Percentiles rank a stretch among this genome's conserved stretches.
These are phyloP conservation scores for Thereuonema tuberculata DNA, from an alignment of 1,140 invertebrate genomes.

Conservation along the genomic window DNA sequence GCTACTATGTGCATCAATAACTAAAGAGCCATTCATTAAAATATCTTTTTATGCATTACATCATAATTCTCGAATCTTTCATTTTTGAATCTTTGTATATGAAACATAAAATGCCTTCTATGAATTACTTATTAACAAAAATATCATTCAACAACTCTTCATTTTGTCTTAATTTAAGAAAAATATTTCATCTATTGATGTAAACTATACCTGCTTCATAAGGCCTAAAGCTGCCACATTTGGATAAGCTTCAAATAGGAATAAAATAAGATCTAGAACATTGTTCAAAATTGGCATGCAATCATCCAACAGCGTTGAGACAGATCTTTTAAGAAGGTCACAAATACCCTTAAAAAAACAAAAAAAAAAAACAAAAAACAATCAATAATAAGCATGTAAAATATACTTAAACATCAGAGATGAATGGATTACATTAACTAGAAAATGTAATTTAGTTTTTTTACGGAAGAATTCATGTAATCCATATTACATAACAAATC, in stretches of 20 bases:
- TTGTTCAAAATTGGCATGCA: constrained; percentile 45
- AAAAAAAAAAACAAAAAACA: background rate
- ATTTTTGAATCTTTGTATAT: too few relatives aligned
- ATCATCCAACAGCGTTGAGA: constrained; percentile 49
- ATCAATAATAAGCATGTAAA: too few relatives aligned
- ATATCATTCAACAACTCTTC: too few relatives aligned
- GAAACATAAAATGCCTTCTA: too few relatives aligned
- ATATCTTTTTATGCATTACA: too few relatives aligned
- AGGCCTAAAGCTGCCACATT: constrained; percentile 53
- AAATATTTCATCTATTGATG: too few relatives aligned
- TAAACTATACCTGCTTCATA: constrained; percentile 54
- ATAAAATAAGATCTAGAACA: constrained; percentile 49
- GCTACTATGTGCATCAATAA: too few relatives aligned
- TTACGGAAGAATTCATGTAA: background rate
- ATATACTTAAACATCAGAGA: background rate
- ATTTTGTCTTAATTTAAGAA: too few relatives aligned
- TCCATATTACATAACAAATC: background rate
- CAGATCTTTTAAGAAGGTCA: constrained; percentile 48
- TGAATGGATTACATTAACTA: background rate
- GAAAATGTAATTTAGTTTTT: background rate
- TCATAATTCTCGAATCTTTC: too few relatives aligned
- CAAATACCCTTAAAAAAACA: constrained; percentile 46
- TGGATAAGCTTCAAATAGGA: constrained; percentile 50
- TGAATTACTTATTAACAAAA: too few relatives aligned
- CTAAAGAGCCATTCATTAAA: too few relatives aligned